Evolutionary conservation across 2,113 vertebrate genomes (phyloP).

Genomic region (Lepus europaeus): DNA sequence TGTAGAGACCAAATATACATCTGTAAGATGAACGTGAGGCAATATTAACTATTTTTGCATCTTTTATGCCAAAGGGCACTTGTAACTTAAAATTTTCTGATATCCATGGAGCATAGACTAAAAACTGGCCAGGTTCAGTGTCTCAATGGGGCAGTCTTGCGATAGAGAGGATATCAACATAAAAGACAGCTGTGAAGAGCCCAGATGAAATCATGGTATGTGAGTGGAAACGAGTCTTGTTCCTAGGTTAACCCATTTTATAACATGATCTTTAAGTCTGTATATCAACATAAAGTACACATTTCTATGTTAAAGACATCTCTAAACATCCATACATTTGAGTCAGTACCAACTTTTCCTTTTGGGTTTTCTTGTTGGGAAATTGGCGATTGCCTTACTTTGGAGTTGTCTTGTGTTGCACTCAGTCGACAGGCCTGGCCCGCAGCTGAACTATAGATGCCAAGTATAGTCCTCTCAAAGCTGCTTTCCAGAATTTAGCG

Average conservation of each 20-base stretch:
- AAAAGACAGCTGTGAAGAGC: neutral
- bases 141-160: neutral
- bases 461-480: neutral
- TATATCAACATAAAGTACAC: neutral
- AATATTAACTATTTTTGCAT: neutral
- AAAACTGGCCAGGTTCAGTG: neutral
- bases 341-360: neutral
- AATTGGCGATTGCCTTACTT: neutral
- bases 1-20: neutral
- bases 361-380: neutral
- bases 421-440: neutral
- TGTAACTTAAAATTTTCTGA: neutral
- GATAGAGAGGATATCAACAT: too few relatives aligned
- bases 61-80: neutral
- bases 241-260: neutral
- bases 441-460: neutral
- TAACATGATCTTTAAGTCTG: neutral
- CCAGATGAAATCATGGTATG: neutral
- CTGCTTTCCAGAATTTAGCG: neutral
- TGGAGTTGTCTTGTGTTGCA: neutral
- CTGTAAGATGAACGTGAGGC: neutral
- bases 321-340: neutral
- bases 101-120: neutral
- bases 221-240: neutral
- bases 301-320: neutral